Percentiles rank a stretch among this genome's conserved stretches.
Conservation (phyloP, 2,888 invertebrate genomes). For the Venusia cambrica region DNA sequence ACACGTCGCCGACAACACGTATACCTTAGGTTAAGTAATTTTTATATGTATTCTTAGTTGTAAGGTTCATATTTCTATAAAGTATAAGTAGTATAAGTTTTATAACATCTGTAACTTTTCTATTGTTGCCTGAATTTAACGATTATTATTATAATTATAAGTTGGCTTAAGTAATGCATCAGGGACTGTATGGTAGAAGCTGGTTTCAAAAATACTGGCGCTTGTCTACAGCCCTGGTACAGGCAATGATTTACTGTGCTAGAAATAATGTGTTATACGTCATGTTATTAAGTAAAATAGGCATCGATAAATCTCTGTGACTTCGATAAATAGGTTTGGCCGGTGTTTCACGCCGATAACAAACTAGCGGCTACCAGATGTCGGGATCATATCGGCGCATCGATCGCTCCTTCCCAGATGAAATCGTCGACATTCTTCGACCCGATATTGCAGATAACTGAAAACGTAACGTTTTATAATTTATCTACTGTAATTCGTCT, state of each 20-base stretch:
- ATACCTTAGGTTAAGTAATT: too few species aligned
- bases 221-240: too few species aligned
- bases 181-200: too few species aligned
- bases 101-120: too few species aligned
- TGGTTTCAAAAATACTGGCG: too few species aligned
- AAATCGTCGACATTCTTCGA: constrained; percentile 53
- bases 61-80: too few species aligned
- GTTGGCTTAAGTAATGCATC: too few species aligned
- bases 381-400: constrained; percentile 49
- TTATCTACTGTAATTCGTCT: constrained; percentile 60
- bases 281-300: constrained; percentile 58
- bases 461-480: constrained; percentile 59
- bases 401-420: constrained; percentile 53
- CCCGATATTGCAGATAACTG: constrained; percentile 56
- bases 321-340: constrained; percentile 65
- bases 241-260: constrained; percentile 48
- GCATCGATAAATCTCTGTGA: constrained; percentile 62
- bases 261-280: constrained; percentile 55
- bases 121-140: too few species aligned
- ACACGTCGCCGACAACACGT: too few species aligned
- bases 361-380: constrained; percentile 63
- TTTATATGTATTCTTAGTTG: too few species aligned
- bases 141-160: too few species aligned
- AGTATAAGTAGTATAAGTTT: too few species aligned
- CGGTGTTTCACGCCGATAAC: constrained; percentile 60